Evolutionary conservation across 2,888 invertebrate species (phyloP).

Genomic region (Sicus ferrugineus): DNA sequence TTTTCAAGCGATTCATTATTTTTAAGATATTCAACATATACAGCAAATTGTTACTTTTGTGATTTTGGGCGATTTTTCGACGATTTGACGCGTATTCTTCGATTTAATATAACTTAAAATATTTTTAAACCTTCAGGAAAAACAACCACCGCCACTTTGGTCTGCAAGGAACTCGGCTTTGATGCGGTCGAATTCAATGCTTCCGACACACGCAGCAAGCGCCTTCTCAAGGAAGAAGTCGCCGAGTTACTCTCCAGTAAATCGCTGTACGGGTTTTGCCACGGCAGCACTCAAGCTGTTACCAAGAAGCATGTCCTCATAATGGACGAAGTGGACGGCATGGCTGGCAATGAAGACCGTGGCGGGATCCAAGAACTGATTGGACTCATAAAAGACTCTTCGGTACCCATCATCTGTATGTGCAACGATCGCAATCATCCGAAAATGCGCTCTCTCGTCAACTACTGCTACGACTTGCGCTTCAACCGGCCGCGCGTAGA

Average conservation of each 20-base stretch:
- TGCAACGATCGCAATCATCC: constrained; percentile 95
- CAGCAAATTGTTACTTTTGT: no score
- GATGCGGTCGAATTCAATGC: constrained; percentile 96
- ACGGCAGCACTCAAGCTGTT: constrained; percentile 68
- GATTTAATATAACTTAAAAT: no score
- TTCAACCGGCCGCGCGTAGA: constrained; percentile 86
- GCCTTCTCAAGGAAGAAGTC: constrained; percentile 82
- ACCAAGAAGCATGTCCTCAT: constrained; percentile 86
- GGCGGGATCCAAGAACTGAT: constrained; percentile 97
- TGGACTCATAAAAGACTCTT: constrained; percentile 84
- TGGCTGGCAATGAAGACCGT: constrained; percentile 99
- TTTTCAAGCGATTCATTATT: no score
- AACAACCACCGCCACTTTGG: constrained; percentile 88
- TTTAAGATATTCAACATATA: no score
- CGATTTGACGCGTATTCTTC: no score
- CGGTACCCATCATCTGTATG: constrained; percentile 93
- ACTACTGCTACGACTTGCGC: constrained; percentile 91
- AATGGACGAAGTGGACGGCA: constrained; percentile 99
- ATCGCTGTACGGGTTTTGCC: constrained; percentile 75
- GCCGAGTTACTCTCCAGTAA: constrained; percentile 81
- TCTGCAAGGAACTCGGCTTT: constrained; percentile 88
- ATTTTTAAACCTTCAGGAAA: constrained; percentile 67
- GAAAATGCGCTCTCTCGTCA: constrained; percentile 91
- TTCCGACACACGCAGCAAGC: constrained; percentile 94
- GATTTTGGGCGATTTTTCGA: no score